These are phyloP conservation scores for Limnephilus marmoratus DNA, from an alignment of 2,888 invertebrate species.

Conservation along the genomic window DNA sequence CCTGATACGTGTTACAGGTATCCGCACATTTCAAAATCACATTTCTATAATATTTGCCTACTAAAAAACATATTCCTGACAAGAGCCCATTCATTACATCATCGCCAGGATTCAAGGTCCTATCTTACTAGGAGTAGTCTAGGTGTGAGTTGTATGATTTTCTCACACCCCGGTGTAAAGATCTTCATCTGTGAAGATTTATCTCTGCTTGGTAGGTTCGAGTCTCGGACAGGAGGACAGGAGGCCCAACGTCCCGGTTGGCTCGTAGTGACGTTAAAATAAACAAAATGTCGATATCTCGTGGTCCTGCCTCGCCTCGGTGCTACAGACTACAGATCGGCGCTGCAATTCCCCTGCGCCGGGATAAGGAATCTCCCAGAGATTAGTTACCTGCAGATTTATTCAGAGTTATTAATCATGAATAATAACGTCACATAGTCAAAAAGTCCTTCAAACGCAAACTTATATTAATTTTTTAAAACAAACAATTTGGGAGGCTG, in stretches of 20 bases:
- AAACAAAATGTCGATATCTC: slow-evolving; percentile 44
- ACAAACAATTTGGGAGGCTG: too few relatives aligned
- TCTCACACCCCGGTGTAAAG: slow-evolving; percentile 15
- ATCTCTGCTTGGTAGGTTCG: background rate
- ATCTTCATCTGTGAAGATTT: slow-evolving; percentile 15
- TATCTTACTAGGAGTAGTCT: background rate
- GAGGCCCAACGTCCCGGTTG: background rate
- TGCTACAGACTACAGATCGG: background rate
- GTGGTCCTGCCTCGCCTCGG: slow-evolving; percentile 16
- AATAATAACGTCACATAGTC: background rate
- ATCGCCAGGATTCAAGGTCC: background rate
- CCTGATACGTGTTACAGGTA: too few relatives aligned
- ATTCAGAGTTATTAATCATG: slow-evolving; percentile 22
- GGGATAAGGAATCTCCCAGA: slow-evolving; percentile 15
- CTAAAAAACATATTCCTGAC: background rate
- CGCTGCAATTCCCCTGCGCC: background rate
- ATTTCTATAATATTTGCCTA: background rate
- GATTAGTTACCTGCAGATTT: slow-evolving; percentile 30
- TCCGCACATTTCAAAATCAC: too few relatives aligned
- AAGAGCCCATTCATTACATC: background rate
- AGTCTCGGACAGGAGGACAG: background rate
- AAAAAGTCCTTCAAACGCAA: background rate
- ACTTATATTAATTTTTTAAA: too few relatives aligned
- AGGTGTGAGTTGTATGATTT: background rate
- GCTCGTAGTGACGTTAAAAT: slow-evolving; percentile 50